phyloP scores from a whole-genome alignment of 2,888 invertebrate species.

The Eulithis testata region DNA sequence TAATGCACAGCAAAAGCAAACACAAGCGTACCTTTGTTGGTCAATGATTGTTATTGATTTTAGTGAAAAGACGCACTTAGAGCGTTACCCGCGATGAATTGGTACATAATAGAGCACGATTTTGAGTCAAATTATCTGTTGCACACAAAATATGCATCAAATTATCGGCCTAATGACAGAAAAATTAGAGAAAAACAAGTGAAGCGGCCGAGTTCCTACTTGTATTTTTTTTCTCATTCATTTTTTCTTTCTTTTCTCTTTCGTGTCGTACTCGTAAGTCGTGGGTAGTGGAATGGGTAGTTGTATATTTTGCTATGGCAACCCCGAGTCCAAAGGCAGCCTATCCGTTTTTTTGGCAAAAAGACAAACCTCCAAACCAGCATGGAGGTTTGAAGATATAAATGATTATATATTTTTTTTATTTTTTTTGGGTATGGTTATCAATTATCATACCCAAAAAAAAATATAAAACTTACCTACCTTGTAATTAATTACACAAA shows the following conservation, averaged over 20 bases:
- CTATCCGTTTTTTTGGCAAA: no score
- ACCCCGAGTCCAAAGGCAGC: neutral
- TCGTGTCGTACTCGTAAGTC: no score
- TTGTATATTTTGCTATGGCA: slow-evolving; percentile 16
- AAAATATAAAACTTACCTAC: no score
- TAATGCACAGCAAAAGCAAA: slow-evolving; percentile 77
- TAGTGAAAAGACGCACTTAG: slow-evolving; percentile 79
- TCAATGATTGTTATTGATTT: slow-evolving; percentile 84
- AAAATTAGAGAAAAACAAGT: slow-evolving; percentile 84
- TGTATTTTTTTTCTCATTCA: slow-evolving; percentile 77
- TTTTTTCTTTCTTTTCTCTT: slow-evolving; percentile 52
- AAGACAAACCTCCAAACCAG: no score
- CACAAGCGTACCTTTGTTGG: slow-evolving; percentile 85
- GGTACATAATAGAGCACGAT: slow-evolving; percentile 79
- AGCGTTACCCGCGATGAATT: slow-evolving; percentile 71
- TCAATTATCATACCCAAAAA: no score
- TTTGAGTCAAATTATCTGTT: slow-evolving; percentile 79
- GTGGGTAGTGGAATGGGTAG: neutral
- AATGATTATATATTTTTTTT: no score
- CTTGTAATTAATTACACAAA: no score
- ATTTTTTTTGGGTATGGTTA: no score
- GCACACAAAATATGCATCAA: slow-evolving; percentile 82
- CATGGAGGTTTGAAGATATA: no score
- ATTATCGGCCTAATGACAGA: slow-evolving; percentile 82
- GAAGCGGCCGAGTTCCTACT: slow-evolving; percentile 75